Base-by-base conservation (phyloP, 1,140 invertebrate species). In the Drosophila lacteicornis region DNA sequence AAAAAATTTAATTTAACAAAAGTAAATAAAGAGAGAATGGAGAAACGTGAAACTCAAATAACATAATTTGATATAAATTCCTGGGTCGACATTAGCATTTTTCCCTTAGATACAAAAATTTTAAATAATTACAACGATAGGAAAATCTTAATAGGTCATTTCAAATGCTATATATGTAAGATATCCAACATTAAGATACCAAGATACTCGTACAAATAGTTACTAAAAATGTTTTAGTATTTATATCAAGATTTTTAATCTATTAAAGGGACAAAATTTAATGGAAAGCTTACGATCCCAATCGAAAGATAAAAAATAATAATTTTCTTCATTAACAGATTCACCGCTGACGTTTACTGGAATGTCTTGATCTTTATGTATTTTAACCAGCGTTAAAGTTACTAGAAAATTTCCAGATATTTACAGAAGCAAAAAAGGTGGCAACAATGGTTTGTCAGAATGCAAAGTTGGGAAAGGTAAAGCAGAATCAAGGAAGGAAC, bases 1-100 rank as follows among this genome's bases (percentile, higher is more conserved):
- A 90, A 87, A 80, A 87, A 87, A 75, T 88, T 57, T 82, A 88
- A 90, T 90, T 84, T 69, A 67, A 83, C 65, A 80, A 88, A 84
- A 57, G 46, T 46, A 88, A 84, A 83, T 80, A 74, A 70, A 74
- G 58, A 59, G 76, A 51, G 53, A 65, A 67, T 43, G 27, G 33
- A 56, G 43, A 62, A 62, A 43, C 8, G 43, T 19, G 65, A 53
- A 43, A 69, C 45, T 19, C 62, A 68, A 79, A 77, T 79, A 57
- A 55, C 62, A 66, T 70, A 75, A 80, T 80, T 70, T 62, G 36
- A 45, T 49, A 19, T 5, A 50, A 60, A 43, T 36, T 40, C 47
- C 43, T 15, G 42, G 30, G 46, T 22, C 30, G 9, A 25, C 43
- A 17, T n/a, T 40, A 30, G n/a, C 3, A 27, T 38, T 42, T 42